phyloP scores from a whole-genome alignment of 2,888 invertebrate species.

The Beris morrisii region DNA sequence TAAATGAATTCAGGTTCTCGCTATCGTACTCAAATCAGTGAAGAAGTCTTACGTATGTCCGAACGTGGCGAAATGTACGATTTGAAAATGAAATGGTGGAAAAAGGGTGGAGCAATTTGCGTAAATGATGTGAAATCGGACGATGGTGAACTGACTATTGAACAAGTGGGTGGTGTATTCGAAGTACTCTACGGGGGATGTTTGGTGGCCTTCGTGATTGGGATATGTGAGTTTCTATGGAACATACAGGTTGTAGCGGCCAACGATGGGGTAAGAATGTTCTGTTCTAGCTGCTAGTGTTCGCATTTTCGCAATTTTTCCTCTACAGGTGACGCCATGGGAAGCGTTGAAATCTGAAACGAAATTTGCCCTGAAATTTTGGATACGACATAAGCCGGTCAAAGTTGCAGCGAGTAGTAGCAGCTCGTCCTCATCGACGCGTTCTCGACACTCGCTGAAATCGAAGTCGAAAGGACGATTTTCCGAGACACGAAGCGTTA shows the following conservation, averaged over 20 bases:
- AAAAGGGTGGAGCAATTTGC: slow-evolving; percentile 57
- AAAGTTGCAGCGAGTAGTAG: slow-evolving; percentile 38
- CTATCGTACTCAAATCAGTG: slow-evolving; percentile 79
- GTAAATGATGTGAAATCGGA: slow-evolving; percentile 35
- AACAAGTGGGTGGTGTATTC: slow-evolving; percentile 89
- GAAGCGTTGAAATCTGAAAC: slow-evolving; percentile 72
- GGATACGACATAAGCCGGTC: slow-evolving; percentile 74
- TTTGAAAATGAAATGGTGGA: slow-evolving; percentile 93
- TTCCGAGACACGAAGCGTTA: slow-evolving; percentile 14
- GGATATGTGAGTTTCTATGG: slow-evolving; percentile 82
- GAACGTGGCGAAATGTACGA: slow-evolving; percentile 80
- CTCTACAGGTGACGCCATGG: slow-evolving; percentile 64
- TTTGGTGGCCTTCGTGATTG: slow-evolving; percentile 69
- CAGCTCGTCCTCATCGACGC: slow-evolving; percentile 25
- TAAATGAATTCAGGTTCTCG: slow-evolving; percentile 64
- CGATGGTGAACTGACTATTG: slow-evolving; percentile 52
- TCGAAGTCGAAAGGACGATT: slow-evolving; percentile 42
- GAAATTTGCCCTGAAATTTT: slow-evolving; percentile 71
- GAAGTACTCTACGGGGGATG: slow-evolving; percentile 79
- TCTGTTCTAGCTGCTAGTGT: background rate
- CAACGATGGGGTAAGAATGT: slow-evolving; percentile 67
- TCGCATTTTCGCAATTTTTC: slow-evolving; percentile 44
- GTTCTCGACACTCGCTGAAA: slow-evolving; percentile 10
- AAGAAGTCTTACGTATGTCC: slow-evolving; percentile 85
- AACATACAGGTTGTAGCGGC: slow-evolving; percentile 78